A percentile compares a stretch with the other conserved stretches of the same genome.
phyloP scores from a whole-genome alignment of 2,888 invertebrate species.

The Drosophila algonquin region DNA sequence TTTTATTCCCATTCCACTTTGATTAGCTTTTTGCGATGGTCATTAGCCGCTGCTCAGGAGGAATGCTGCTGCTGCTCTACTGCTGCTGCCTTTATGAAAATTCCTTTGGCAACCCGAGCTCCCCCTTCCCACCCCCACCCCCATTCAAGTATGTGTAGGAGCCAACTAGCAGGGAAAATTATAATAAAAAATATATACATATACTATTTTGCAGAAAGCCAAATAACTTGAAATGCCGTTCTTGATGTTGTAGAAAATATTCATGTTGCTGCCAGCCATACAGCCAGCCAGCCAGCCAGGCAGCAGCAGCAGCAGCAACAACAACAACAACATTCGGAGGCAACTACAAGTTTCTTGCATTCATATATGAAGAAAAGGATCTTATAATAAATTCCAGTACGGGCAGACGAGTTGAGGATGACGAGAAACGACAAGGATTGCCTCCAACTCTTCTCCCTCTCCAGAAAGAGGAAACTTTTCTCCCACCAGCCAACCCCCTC shows the following conservation, averaged over 20 bases:
- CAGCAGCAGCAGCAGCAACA: slow-evolving; percentile 20
- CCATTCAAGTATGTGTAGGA: neutral
- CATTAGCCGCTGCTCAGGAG: slow-evolving; percentile 72
- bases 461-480: slow-evolving; percentile 25
- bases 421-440: slow-evolving; percentile 48
- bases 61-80: slow-evolving; percentile 40
- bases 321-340: slow-evolving; percentile 28
- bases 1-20: slow-evolving; percentile 36
- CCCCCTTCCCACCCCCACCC: no score
- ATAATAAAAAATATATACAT: slow-evolving; percentile 54
- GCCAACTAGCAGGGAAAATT: slow-evolving; percentile 55
- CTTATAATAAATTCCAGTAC: slow-evolving; percentile 78
- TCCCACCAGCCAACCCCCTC: neutral
- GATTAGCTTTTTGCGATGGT: slow-evolving; percentile 73
- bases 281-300: slow-evolving; percentile 16
- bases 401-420: slow-evolving; percentile 68
- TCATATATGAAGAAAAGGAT: slow-evolving; percentile 74
- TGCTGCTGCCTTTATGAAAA: slow-evolving; percentile 64
- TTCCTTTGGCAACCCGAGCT: slow-evolving; percentile 25
- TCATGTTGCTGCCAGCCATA: slow-evolving; percentile 45
- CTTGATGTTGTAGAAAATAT: slow-evolving; percentile 72
- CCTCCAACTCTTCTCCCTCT: neutral
- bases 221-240: slow-evolving; percentile 75
- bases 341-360: slow-evolving; percentile 59
- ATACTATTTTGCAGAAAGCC: slow-evolving; percentile 37